These are phyloP conservation scores for Pseudachorutes palmiensis DNA, from an alignment of 1,140 invertebrate genomes.

Conservation along the genomic window DNA sequence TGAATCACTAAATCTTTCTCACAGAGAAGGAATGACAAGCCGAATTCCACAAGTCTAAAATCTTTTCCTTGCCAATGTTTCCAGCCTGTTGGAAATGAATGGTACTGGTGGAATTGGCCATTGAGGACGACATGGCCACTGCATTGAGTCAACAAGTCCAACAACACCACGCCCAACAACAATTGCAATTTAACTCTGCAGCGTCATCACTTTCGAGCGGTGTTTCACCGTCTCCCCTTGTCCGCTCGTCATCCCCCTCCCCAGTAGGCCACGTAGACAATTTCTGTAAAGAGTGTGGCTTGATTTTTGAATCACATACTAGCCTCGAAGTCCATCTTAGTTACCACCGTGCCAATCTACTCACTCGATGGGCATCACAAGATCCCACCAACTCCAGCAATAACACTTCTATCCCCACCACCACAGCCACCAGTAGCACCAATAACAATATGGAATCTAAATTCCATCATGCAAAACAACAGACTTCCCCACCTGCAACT, in stretches of 20 bases:
- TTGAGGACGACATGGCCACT: constrained; percentile 1
- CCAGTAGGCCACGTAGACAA: neutral
- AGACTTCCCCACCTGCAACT: constrained; percentile 36
- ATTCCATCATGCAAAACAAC: constrained; percentile 21
- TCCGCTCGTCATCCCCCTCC: neutral
- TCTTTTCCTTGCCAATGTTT: neutral
- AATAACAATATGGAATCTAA: constrained; percentile 21
- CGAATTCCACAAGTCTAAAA: neutral
- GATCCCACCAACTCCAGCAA: constrained; percentile 30
- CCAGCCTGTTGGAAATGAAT: neutral
- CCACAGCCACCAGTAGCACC: constrained; percentile 34
- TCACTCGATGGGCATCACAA: constrained; percentile 65
- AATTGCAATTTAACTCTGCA: neutral
- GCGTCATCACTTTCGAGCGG: neutral
- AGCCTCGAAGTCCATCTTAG: constrained; percentile 67
- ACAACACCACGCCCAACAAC: neutral
- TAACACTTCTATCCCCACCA: constrained; percentile 17
- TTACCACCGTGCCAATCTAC: constrained; percentile 66
- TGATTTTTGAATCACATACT: constrained; percentile 61
- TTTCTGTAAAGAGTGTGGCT: constrained; percentile 60
- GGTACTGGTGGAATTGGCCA: neutral
- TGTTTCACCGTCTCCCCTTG: neutral
- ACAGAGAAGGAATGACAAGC: neutral
- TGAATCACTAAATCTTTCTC: too few relatives aligned
- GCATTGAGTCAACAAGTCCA: neutral